Percentiles rank a stretch among this genome's conserved stretches.
Conservation (phyloP, 2,113 vertebrate genomes). For the Laticauda colubrina region DNA sequence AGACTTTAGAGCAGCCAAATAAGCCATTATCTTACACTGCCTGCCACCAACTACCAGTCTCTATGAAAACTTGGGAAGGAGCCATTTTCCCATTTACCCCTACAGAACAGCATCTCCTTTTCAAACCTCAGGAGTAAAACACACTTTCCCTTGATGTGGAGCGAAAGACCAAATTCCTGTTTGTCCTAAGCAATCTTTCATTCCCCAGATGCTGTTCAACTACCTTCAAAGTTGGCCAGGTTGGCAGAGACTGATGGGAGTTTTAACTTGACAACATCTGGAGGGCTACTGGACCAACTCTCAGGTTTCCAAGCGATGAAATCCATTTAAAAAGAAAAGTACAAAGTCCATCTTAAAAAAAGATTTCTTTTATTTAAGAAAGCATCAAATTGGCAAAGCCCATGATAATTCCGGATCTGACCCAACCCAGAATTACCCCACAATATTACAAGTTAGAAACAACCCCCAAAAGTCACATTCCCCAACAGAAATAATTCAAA, state of each 20-base stretch:
- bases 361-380: too few species aligned
- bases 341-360: too few species aligned
- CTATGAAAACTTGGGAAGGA: neutral
- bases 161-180: neutral
- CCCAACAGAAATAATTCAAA: too few species aligned
- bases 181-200: neutral
- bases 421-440: too few species aligned
- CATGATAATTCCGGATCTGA: too few species aligned
- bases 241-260: neutral
- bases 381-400: too few species aligned
- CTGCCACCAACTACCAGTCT: neutral
- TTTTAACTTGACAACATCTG: neutral
- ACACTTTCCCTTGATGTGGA: neutral
- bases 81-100: constrained; percentile 14
- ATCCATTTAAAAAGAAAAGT: too few species aligned
- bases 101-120: neutral
- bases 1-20: neutral
- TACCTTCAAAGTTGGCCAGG: neutral
- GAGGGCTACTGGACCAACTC: neutral
- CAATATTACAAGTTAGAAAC: too few species aligned
- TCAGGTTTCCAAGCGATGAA: too few species aligned
- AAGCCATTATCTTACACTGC: neutral
- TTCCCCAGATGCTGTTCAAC: neutral
- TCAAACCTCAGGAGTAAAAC: neutral
- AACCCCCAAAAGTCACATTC: too few species aligned